phyloP scores from a whole-genome alignment of 2,797 vertebrate genomes.

The Pachyuromys duprasi region DNA sequence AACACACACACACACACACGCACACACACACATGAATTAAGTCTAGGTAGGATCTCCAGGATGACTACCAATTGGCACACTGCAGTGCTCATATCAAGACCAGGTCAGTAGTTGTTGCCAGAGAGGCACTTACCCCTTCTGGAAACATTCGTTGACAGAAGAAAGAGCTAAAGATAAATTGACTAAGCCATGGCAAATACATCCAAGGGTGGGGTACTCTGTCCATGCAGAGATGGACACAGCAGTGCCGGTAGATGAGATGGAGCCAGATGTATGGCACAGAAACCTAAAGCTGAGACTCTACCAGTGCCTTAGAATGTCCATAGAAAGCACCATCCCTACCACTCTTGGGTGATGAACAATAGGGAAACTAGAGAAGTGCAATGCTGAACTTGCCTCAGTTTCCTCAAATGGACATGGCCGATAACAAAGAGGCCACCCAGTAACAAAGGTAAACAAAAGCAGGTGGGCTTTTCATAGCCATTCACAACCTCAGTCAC shows the following conservation, averaged over 20 bases:
- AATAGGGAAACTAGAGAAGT: neutral
- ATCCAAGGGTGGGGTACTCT: neutral
- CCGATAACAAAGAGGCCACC: neutral
- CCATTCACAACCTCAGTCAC: neutral
- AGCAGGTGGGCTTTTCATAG: neutral
- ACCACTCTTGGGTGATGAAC: neutral
- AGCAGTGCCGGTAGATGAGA: neutral
- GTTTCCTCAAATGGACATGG: neutral
- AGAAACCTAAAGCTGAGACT: neutral
- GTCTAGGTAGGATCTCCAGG: neutral
- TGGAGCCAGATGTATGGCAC: neutral
- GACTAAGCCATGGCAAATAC: too few species aligned
- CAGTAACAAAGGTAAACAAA: neutral
- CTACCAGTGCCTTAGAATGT: too few species aligned
- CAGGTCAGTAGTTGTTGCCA: neutral
- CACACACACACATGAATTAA: neutral
- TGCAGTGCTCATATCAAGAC: neutral
- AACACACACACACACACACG: neutral
- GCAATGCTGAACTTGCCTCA: neutral
- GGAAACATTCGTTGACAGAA: neutral
- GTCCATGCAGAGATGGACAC: neutral
- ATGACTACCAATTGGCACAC: neutral
- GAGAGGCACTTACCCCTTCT: neutral
- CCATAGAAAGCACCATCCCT: neutral
- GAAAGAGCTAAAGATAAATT: neutral